phyloP scores from a whole-genome alignment of 2,113 vertebrate species.

The Benitochromis conjunctus region DNA sequence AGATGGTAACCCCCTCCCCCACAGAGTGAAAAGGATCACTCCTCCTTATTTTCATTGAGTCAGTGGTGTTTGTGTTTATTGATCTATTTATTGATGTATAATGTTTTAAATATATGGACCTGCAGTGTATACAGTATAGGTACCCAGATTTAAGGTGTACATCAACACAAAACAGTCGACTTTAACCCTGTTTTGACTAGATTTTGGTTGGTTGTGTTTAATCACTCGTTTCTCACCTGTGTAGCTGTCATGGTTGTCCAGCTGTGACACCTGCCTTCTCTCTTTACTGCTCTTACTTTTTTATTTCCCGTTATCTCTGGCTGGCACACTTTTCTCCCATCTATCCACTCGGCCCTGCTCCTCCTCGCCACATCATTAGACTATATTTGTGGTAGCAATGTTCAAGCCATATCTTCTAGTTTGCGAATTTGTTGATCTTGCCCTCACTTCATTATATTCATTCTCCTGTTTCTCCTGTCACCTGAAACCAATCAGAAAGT shows the following conservation, averaged over 20 bases:
- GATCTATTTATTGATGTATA: not conserved
- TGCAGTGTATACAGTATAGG: not conserved
- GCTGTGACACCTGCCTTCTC: no score
- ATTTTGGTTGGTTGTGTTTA: not conserved
- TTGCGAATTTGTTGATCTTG: not conserved
- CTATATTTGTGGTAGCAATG: not conserved
- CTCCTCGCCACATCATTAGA: not conserved
- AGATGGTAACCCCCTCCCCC: not conserved
- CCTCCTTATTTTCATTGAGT: not conserved
- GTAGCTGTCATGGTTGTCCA: not conserved
- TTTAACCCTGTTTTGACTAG: not conserved
- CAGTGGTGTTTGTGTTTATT: not conserved
- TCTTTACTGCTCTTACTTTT: not conserved
- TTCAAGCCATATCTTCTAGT: not conserved
- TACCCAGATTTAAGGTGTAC: not conserved
- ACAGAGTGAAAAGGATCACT: not conserved
- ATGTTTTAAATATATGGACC: accelerated
- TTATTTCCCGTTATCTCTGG: accelerated
- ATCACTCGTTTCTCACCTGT: not conserved
- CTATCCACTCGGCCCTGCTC: not conserved
- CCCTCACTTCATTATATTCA: not conserved
- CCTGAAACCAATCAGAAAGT: not conserved
- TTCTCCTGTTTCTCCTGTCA: not conserved
- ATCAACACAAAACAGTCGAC: not conserved
- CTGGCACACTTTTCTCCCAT: not conserved